phyloP scores from a whole-genome alignment of 2,113 vertebrate species.

The Heliornis fulica region DNA sequence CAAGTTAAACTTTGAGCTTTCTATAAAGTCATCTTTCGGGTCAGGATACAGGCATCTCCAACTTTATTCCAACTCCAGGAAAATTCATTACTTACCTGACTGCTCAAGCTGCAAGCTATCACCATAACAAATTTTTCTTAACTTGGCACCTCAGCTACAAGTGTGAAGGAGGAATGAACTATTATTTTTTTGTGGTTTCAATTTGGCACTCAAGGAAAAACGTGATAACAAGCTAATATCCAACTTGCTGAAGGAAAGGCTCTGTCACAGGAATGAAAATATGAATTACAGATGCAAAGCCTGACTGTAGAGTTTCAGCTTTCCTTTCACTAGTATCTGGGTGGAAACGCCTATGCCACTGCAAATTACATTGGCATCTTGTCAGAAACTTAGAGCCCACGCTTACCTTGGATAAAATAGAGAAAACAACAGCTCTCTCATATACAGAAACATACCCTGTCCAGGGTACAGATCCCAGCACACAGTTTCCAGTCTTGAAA shows the following conservation, averaged over 20 bases:
- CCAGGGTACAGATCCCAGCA: not conserved
- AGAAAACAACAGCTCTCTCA: not conserved
- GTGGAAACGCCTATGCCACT: not conserved
- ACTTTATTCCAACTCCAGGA: not conserved
- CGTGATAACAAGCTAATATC: slow-evolving; percentile 13
- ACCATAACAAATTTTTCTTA: not conserved
- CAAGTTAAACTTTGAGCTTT: not conserved
- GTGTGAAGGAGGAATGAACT: not conserved
- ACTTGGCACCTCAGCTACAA: not conserved
- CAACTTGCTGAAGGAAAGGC: not conserved
- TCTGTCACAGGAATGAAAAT: not conserved
- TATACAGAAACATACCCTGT: not conserved
- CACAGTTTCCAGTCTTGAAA: not conserved
- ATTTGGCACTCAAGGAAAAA: not conserved
- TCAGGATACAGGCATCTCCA: not conserved
- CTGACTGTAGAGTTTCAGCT: not conserved
- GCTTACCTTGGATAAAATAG: not conserved
- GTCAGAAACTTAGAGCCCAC: not conserved
- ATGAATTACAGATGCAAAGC: not conserved
- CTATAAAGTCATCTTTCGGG: not conserved
- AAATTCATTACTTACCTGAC: slow-evolving; percentile 25
- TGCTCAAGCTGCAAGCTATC: not conserved
- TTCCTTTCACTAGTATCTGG: not conserved
- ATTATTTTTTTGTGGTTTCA: not conserved
- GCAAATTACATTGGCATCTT: not conserved